phyloP scores from a whole-genome alignment of 2,888 invertebrate genomes.

The Nomada goodeniana region DNA sequence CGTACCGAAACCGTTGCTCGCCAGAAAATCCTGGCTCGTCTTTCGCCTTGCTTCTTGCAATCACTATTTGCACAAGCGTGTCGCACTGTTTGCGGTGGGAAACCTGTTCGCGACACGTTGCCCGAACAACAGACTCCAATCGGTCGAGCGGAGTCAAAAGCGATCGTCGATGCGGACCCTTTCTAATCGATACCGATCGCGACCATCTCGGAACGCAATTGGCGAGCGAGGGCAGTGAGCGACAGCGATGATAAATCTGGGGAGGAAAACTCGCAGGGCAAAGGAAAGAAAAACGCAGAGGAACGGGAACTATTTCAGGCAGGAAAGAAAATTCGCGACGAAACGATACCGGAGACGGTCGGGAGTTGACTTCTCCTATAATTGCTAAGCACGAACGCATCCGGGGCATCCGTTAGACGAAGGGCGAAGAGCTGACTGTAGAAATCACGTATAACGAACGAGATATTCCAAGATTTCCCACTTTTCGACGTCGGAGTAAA shows the following conservation, averaged over 20 bases:
- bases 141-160: no score
- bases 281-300: no score
- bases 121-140: no score
- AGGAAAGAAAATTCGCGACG: slow-evolving; percentile 14
- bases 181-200: no score
- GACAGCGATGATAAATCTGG: no score
- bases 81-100: not conserved
- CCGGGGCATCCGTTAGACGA: slow-evolving; percentile 46
- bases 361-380: slow-evolving; percentile 58
- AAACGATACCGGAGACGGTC: slow-evolving; percentile 19
- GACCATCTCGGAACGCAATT: not conserved
- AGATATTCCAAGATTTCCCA: slow-evolving; percentile 64
- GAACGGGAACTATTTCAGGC: no score
- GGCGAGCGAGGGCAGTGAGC: not conserved
- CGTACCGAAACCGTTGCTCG: slow-evolving; percentile 51
- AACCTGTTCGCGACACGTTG: not conserved
- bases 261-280: no score
- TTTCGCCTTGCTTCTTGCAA: slow-evolving; percentile 9
- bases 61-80: not conserved
- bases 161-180: no score
- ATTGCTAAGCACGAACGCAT: slow-evolving; percentile 61
- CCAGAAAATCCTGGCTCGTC: slow-evolving; percentile 41
- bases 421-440: slow-evolving; percentile 34
- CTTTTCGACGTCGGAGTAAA: slow-evolving; percentile 54
- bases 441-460: slow-evolving; percentile 62